Base-by-base conservation (phyloP, 2,113 vertebrate genomes). In the Poecile atricapillus region DNA sequence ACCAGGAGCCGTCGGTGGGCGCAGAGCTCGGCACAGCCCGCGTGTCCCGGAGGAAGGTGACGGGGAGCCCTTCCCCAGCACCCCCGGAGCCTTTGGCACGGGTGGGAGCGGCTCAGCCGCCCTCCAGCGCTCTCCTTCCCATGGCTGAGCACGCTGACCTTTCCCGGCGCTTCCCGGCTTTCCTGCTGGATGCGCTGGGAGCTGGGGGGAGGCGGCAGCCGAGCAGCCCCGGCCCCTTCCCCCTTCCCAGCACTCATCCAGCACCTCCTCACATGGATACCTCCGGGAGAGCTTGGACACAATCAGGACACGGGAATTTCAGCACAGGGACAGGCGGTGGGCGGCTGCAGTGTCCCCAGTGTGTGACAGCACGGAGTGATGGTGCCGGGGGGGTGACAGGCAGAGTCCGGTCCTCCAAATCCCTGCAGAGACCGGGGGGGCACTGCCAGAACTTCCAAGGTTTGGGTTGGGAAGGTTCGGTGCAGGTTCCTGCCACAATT, bases 81-180 rank as follows among this genome's bases (percentile, higher is more conserved):
- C 31, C 74, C 63, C 64, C 0, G 4, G 39, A 39, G 84, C 64
- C 1, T 3, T 13, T 49, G 77, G 81, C 78, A 13, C 41, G 65
- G 56, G 21, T 13, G 39, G 12, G 47, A 60, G 80, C 6, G 0
- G 44, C 86, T 92, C 76, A 35, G 64, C 13, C 24, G 69, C 88
- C 90, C 3, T 9, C 10, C 63, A 53, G 83, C 50, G 0, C 64
- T 87, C 83, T 82, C 74, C 87, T 87, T 27, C 28, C 84, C 92
- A 50, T 13, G 94, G 81, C 81, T 94, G 93, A 91, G 67, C 89
- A 56, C 65, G 2, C 64, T 96, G 96, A 97, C 95, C 94, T 96
- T 97, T 94, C 83, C 89, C 92, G 21, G 86, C 7, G 7, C 87
- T 46, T 15, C 53, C 63, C 63, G 7, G 85, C 81, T 87, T 35